Evolutionary conservation across 2,797 vertebrate species (phyloP).

Genomic region (Ptychadena robeensis): DNA sequence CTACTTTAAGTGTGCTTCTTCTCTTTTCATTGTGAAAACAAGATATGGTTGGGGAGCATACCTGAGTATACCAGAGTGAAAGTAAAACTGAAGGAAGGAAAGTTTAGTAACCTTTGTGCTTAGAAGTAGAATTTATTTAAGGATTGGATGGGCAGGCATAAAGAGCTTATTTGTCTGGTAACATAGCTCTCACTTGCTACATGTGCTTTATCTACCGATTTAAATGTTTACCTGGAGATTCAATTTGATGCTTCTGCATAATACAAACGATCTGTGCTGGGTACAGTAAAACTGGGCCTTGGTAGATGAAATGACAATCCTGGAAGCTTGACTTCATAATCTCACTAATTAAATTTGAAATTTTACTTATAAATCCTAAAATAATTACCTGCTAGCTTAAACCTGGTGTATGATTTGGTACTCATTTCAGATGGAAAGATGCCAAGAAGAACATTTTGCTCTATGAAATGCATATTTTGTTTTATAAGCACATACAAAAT

Average conservation of each 20-base stretch:
- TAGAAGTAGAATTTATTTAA: too few species aligned
- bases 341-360: conserved; percentile 16
- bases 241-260: too few species aligned
- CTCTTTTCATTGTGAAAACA: too few species aligned
- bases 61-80: too few species aligned
- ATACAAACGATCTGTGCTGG: not conserved
- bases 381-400: conserved; percentile 26
- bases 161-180: too few species aligned
- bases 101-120: too few species aligned
- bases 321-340: not conserved
- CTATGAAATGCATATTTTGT: conserved; percentile 7
- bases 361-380: conserved; percentile 18
- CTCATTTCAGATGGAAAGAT: conserved; percentile 4
- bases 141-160: too few species aligned
- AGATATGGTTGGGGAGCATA: too few species aligned
- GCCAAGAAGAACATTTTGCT: conserved; percentile 35
- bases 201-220: too few species aligned
- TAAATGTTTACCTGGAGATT: not conserved
- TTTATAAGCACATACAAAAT: conserved; percentile 16
- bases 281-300: not conserved
- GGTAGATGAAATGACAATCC: not conserved
- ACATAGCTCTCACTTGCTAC: too few species aligned
- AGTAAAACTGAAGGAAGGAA: too few species aligned
- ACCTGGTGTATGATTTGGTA: conserved; percentile 1
- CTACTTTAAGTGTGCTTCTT: too few species aligned